Percentiles rank a stretch among this genome's conserved stretches.
phyloP scores from a whole-genome alignment of 1,140 invertebrate genomes.

The Penaeus indicus region DNA sequence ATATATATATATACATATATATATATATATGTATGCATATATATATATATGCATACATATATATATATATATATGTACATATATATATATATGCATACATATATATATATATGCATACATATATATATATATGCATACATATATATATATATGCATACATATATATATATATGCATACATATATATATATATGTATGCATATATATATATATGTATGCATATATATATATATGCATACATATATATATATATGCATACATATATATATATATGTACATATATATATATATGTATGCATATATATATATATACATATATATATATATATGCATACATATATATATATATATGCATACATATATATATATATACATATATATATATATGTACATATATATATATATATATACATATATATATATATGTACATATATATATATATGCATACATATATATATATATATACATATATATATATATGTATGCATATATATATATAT shows the following conservation, averaged over 20 bases:
- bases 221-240: slow-evolving; percentile 2
- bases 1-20: too few relatives aligned
- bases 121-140: neutral
- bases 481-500: slow-evolving; percentile 11
- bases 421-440: slow-evolving; percentile 9
- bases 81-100: too few relatives aligned
- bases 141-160: neutral
- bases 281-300: neutral
- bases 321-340: neutral
- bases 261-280: neutral
- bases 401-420: neutral
- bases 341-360: neutral
- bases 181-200: slow-evolving; percentile 17
- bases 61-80: too few relatives aligned
- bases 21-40: too few relatives aligned
- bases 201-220: slow-evolving; percentile 37
- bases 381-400: neutral
- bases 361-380: neutral
- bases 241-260: neutral
- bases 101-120: too few relatives aligned
- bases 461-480: neutral
- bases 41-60: too few relatives aligned
- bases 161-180: slow-evolving; percentile 8
- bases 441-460: neutral
- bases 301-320: neutral